Percentiles rank a stretch among this genome's conserved stretches.
Conservation (phyloP, 2,113 vertebrate species). For the Melospiza georgiana region DNA sequence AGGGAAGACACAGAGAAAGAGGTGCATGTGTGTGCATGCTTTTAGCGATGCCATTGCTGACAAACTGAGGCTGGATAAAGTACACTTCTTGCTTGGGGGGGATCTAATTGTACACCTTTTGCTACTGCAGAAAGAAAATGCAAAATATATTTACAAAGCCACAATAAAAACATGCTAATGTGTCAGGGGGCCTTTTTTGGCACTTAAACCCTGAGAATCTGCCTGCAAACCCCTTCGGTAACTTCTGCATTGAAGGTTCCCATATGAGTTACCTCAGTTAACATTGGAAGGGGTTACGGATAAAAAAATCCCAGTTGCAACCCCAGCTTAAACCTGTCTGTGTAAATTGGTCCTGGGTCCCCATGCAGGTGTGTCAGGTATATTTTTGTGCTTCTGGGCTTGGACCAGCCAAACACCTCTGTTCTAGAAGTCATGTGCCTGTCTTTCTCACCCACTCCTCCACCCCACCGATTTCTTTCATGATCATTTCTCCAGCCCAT, state of each 20-base stretch:
- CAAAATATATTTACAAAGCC: constrained; percentile 13
- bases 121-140: not conserved
- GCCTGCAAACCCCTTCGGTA: not conserved
- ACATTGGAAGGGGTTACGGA: not conserved
- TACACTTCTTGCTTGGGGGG: constrained; percentile 19
- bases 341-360: not conserved
- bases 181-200: not conserved
- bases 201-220: constrained; percentile 1
- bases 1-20: not conserved
- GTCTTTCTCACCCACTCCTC: not conserved
- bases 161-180: constrained; percentile 56
- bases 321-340: not conserved
- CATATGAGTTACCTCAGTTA: constrained; percentile 9
- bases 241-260: not conserved
- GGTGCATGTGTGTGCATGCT: not conserved
- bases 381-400: not conserved
- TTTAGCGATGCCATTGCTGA: not conserved
- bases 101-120: not conserved
- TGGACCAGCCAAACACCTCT: not conserved
- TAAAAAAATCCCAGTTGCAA: not conserved
- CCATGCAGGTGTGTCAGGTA: not conserved
- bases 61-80: not conserved
- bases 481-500: not conserved
- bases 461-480: rapidly evolving
- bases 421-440: not conserved